Base-by-base conservation (phyloP, 1,140 invertebrate genomes). In the Medauroidea extradentata region DNA sequence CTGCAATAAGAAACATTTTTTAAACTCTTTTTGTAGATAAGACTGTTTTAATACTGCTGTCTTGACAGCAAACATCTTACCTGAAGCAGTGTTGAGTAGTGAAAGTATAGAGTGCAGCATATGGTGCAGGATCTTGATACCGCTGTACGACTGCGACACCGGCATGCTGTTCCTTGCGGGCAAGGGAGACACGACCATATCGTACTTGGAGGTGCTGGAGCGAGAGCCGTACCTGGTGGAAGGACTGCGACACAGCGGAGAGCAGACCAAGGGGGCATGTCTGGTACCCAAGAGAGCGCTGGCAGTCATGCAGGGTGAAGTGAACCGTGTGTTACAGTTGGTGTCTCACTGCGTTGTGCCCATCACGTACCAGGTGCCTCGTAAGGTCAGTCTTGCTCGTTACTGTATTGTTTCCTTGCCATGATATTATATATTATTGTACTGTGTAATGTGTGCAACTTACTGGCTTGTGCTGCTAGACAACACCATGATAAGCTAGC, bases 271-370 rank as follows among this genome's bases (percentile, higher is more conserved):
- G 76, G 93, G 93, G 13, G 91, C 90, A 16, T 93, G 91, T 69
- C 69, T 96, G 42, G 87, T 96, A 34, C 93, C 94, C 7, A 98
- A 98, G 75, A 78, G 92, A 65, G 92, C 92, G 1, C 76, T 98
- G 9, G 87, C 91, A 69, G 91, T 97, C 2, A 97, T 97, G 94
- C 87, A 93, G 65, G 93, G 90, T 1, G 94, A 98, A 80, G 93
- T 96, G 2, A 94, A 96, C 75, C 78, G 93, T 66, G 78, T 98
- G 14, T 74, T 96, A 7, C 87, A 96, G 63, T 77, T 98, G 19
- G 89, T 90, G 1, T 87, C 89, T 4, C 86, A 85, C 49, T 86
- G 88, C 63, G 89, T 98, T 19, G 87, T 95, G 70, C 92, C 93
- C 7, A 88, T 95, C 44, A 94, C 92, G 74, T 96, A 94, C 73